Conservation (phyloP, 2,113 vertebrate genomes). For the Gambusia holbrooki region DNA sequence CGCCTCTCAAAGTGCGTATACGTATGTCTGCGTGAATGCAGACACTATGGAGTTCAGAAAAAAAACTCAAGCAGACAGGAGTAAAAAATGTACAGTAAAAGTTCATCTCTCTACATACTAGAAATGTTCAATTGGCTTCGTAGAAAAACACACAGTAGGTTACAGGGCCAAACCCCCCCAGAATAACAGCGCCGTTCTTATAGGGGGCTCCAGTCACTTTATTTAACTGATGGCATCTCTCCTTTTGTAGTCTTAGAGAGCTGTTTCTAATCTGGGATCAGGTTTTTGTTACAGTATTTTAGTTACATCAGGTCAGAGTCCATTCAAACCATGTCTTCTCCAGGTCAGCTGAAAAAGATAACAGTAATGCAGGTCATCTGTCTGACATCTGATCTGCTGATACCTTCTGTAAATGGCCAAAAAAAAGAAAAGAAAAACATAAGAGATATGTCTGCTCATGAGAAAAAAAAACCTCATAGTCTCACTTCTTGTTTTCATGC, state of each 20-base stretch:
- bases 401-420: not conserved
- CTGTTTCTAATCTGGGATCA: constrained; percentile 34
- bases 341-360: constrained; percentile 15
- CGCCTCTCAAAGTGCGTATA: constrained; percentile 14
- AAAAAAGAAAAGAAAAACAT: too few species aligned
- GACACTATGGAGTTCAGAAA: not conserved
- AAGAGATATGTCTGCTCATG: not conserved
- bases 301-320: constrained; percentile 9
- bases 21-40: constrained; percentile 1
- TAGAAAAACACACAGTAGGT: constrained; percentile 27
- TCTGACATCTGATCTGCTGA: not conserved
- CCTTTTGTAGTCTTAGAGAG: constrained; percentile 22
- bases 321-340: not conserved
- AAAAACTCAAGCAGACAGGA: constrained; percentile 34
- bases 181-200: constrained; percentile 27
- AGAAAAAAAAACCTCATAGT: not conserved
- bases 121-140: constrained; percentile 24
- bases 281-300: constrained; percentile 17
- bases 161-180: constrained; percentile 34
- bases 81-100: constrained; percentile 45
- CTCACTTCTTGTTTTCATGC: not conserved
- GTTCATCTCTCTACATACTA: constrained; percentile 2
- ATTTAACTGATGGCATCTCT: constrained; percentile 45
- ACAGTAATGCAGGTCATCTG: not conserved
- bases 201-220: constrained; percentile 11